These are phyloP conservation scores for Emydocephalus ijimae DNA, from an alignment of 2,113 vertebrate species.

Conservation along the genomic window DNA sequence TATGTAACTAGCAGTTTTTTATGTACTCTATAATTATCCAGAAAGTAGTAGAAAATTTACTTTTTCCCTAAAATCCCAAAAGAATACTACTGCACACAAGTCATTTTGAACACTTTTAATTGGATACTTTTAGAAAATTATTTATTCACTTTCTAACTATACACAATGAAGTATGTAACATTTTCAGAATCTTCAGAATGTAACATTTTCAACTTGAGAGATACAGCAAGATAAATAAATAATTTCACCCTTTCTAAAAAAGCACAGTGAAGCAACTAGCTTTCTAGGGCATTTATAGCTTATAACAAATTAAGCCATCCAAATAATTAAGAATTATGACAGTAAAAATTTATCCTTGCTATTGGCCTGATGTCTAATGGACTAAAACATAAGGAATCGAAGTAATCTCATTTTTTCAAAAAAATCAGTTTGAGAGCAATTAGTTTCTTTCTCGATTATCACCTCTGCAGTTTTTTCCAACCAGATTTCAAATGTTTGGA, in stretches of 20 bases:
- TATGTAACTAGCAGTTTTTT: background rate
- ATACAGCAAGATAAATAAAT: background rate
- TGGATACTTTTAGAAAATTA: background rate
- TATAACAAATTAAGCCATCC: background rate
- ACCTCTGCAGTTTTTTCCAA: background rate
- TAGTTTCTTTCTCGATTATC: background rate
- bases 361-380: background rate
- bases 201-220: background rate
- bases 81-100: background rate
- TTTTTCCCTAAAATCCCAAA: background rate
- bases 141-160: background rate
- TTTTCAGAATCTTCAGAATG: background rate
- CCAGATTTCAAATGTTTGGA: background rate
- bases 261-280: background rate
- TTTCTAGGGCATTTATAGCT: background rate
- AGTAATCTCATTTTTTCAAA: background rate
- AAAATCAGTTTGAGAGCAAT: background rate
- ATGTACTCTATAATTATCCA: background rate
- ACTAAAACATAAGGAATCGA: background rate
- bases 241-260: background rate
- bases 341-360: background rate
- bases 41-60: background rate
- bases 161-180: background rate
- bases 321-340: background rate
- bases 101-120: background rate